These are phyloP conservation scores for Brachionus paranguensis DNA, from an alignment of 1,140 invertebrate species.

Conservation along the genomic window DNA sequence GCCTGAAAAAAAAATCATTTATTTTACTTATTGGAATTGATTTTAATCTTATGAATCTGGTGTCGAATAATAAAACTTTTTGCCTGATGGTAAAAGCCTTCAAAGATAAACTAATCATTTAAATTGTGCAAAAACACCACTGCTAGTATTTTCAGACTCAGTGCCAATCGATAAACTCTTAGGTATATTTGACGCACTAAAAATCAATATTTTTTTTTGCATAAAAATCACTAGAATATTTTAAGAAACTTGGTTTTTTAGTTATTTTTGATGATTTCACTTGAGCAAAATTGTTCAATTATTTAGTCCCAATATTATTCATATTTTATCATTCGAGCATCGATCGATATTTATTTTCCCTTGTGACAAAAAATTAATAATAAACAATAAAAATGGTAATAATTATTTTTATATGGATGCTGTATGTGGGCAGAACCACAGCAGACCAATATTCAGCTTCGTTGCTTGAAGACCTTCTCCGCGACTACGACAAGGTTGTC, in stretches of 20 bases:
- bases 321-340: background rate
- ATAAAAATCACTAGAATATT: background rate
- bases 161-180: background rate
- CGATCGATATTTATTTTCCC: background rate
- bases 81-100: background rate
- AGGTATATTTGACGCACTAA: background rate
- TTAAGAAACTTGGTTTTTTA: background rate
- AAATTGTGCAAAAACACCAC: background rate
- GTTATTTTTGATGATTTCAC: background rate
- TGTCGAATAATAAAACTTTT: background rate
- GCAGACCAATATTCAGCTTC: background rate
- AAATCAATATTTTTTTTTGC: background rate
- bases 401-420: background rate
- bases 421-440: background rate
- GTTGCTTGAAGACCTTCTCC: background rate
- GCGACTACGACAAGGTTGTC: conserved; percentile 6
- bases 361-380: background rate
- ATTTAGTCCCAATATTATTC: background rate
- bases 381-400: background rate
- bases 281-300: background rate
- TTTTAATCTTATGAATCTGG: background rate
- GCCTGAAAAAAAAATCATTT: no score
- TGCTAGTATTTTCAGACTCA: background rate
- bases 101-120: background rate
- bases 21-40: no score